Evolutionary conservation across 2,888 invertebrate species (phyloP), one percentile per base, ranked within the genome.

Genomic region (Scaptomyza tumidula): DNA sequence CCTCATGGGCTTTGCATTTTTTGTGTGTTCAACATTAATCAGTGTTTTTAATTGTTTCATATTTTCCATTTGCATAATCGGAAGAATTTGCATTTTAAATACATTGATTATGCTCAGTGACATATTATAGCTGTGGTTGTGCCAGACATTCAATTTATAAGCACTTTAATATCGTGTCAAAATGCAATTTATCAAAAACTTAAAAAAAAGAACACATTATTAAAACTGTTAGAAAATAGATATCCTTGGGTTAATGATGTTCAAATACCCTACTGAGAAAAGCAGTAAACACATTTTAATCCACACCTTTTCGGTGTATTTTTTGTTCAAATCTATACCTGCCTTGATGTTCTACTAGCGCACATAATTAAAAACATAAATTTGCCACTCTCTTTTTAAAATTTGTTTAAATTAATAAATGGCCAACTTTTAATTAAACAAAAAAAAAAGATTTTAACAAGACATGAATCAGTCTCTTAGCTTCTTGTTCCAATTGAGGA

Each of bases 31-130:
- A 19, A 37, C 50, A 78, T 78, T 57, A 70, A 74, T 75, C 76
- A 54, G 69, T 29, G 16, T 61, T 41, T 61, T 27, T 55, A 78
- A 63, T 54, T 60, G 59, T 55, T 75, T 74, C 68, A 77, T 67
- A 74, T 73, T 73, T 49, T 11, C 43, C 2, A 62, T 71, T 67
- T 75, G 56, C 76, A 79, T 79, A 64, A 56, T 49, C 48, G 13
- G 1, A 39, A 46, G 60, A 46, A 68, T 78, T 59, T 49, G 39
- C 78, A 74, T 60, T 45, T 45, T 44, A 14, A 13, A 27, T 16
- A 31, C 45, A 63, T 75, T 44, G 37, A 14, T 56, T 60, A 50
- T 24, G 60, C 41, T 29, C n/a, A 31, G 24, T 39, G 54, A 58
- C 48, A 60, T 45, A 56, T 31, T 50, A 45, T 44, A 41, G 29